These are phyloP conservation scores for Netelia melanura DNA, from an alignment of 2,888 invertebrate genomes.

Conservation along the genomic window DNA sequence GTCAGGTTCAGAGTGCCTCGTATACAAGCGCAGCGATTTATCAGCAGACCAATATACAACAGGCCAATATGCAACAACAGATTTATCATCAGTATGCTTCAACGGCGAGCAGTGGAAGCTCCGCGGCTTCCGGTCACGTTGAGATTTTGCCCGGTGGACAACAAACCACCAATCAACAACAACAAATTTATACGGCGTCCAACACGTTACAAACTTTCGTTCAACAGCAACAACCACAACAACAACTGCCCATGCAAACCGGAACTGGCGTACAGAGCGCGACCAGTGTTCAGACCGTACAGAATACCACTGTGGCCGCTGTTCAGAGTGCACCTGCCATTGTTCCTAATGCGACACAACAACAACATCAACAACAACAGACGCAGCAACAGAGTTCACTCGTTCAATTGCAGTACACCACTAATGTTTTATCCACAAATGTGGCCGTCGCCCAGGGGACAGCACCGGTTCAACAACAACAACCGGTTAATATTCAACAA, in stretches of 20 bases:
- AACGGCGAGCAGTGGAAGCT: conserved; percentile 16
- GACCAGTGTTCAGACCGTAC: conserved; percentile 74
- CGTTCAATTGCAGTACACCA: conserved; percentile 69
- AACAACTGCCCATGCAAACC: conserved; percentile 74
- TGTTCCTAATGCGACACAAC: conserved; percentile 32
- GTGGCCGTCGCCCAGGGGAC: conserved; percentile 40
- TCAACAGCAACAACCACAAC: conserved; percentile 73
- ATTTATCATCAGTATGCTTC: conserved; percentile 65
- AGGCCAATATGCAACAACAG: conserved; percentile 63
- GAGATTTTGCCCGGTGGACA: conserved; percentile 56
- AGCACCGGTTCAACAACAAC: conserved; percentile 48
- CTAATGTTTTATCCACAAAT: conserved; percentile 52
- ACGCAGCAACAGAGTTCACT: conserved; percentile 66
- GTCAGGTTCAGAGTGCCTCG: conserved; percentile 43
- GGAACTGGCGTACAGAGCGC: conserved; percentile 74
- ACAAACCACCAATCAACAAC: conserved; percentile 45
- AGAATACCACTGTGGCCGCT: conserved; percentile 68
- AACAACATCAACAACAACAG: conserved; percentile 55
- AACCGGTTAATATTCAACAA: conserved; percentile 64
- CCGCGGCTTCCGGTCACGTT: conserved; percentile 34
- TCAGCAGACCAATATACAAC: conserved; percentile 64
- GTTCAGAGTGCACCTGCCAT: conserved; percentile 54
- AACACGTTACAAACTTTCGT: conserved; percentile 63
- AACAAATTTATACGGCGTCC: conserved; percentile 69
- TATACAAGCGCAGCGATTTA: conserved; percentile 54